These are phyloP conservation scores for Rhombomys opimus DNA, from an alignment of 2,113 vertebrate species.

Conservation along the genomic window DNA sequence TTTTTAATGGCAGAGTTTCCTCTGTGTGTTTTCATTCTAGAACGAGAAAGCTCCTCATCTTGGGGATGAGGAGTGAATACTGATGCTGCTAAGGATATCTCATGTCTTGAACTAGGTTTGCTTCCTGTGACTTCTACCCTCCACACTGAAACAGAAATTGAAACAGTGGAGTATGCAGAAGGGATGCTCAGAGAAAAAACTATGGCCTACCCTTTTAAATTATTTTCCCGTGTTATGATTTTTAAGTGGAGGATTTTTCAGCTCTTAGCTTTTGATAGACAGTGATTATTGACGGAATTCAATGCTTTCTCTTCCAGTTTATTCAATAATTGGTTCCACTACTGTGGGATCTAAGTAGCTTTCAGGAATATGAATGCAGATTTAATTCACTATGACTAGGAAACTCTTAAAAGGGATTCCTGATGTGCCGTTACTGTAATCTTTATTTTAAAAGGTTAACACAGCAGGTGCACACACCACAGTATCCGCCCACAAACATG, in stretches of 20 bases:
- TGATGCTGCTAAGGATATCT: neutral
- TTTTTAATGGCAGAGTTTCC: neutral
- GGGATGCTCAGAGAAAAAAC: neutral
- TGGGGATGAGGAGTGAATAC: neutral
- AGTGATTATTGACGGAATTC: conserved; percentile 22
- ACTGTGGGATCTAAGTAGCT: neutral
- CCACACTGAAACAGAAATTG: neutral
- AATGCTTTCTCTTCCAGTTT: conserved; percentile 50
- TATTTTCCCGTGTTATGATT: neutral
- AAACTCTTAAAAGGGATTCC: conserved; percentile 30
- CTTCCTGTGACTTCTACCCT: neutral
- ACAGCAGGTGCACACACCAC: neutral
- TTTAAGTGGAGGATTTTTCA: conserved; percentile 38
- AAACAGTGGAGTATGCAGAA: neutral
- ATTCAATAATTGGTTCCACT: neutral
- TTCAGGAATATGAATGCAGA: neutral
- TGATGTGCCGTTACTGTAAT: neutral
- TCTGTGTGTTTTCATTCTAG: neutral
- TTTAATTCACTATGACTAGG: neutral
- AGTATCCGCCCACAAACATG: neutral
- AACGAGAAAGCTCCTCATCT: conserved; percentile 18
- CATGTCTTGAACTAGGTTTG: neutral
- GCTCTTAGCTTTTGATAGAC: conserved; percentile 7
- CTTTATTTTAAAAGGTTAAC: conserved; percentile 47
- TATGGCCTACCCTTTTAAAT: neutral